Base-by-base conservation (phyloP, 2,888 invertebrate genomes). In the Orthosia cruda region DNA sequence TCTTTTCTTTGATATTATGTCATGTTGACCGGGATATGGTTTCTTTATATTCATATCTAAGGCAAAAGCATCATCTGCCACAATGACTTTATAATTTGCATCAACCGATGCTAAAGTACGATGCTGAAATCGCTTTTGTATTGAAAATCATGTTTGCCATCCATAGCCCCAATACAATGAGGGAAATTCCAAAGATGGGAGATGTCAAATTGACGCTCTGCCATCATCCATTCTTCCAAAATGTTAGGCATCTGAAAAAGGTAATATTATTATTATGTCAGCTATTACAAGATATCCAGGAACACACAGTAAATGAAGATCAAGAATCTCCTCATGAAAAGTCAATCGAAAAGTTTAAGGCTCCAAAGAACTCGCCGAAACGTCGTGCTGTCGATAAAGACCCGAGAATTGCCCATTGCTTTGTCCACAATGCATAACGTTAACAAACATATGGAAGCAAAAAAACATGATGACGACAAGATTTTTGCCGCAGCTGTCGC, bases 351-450 rank as follows among this genome's bases (percentile, higher is more conserved):
- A 82, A 84, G 74, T 84, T 85, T 76, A 77, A 85, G 80, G 84
- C 72, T 84, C 80, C 83, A 69, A 85, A 83, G 77, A 84, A 82
- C 80, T 82, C 72, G 74, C 79, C 59, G 13, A 83, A 85, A 83
- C 78, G 77, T 57, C 78, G 68, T 81, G 18, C 18, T 78, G 81
- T 73, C 52, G 71, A 81, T 81, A 78, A 84, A 84, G 85, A 84
- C 71, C 79, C 79, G 62, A 81, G 76, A 83, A 80, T 83, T 20
- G 71, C 68, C 15, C 75, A 85, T n/a, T 15, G 81, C 77, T 83
- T 83, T 80, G 72, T 85, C 74, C 72, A 81, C 80, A 80, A 83
- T 83, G 83, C n/a, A 85, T 81, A 83, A 80, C 74, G 78, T 85
- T 61, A 85, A 84, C 70, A 84, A 83, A 75, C 80, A 81, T 68